Conservation (phyloP, 1,140 invertebrate species). For the Drosophila triauraria region DNA sequence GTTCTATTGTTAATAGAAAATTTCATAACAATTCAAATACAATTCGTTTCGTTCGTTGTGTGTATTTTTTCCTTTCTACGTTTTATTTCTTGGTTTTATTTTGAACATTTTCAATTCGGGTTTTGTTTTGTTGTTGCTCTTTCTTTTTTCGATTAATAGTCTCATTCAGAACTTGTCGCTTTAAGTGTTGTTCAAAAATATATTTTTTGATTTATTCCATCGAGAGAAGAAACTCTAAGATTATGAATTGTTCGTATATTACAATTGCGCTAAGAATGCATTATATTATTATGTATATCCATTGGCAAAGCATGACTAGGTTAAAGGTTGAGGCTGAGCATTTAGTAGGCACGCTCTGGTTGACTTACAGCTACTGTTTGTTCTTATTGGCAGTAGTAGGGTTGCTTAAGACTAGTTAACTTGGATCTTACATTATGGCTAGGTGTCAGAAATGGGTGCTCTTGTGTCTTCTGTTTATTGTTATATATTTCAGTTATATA, state of each 20-base stretch:
- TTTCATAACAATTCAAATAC: constrained; percentile 50
- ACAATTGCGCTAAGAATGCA: constrained; percentile 62
- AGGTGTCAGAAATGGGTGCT: constrained; percentile 77
- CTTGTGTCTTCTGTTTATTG: constrained; percentile 74
- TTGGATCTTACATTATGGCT: constrained; percentile 21
- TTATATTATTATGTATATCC: constrained; percentile 32
- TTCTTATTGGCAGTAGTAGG: constrained; percentile 84
- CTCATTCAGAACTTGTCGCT: constrained; percentile 85
- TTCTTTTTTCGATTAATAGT: constrained; percentile 75
- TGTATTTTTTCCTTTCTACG: constrained; percentile 11
- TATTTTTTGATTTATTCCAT: constrained; percentile 78
- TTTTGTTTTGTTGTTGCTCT: constrained; percentile 9
- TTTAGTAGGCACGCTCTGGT: constrained; percentile 57
- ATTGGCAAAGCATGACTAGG: constrained; percentile 60
- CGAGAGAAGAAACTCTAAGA: constrained; percentile 55
- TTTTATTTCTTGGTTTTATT: not conserved
- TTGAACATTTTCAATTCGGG: constrained; percentile 41
- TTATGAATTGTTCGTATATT: constrained; percentile 60
- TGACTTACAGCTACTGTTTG: constrained; percentile 83
- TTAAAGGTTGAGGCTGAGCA: constrained; percentile 37
- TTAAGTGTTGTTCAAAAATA: constrained; percentile 81
- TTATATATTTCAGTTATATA: constrained; percentile 38
- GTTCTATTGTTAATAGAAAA: constrained; percentile 60
- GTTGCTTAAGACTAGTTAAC: constrained; percentile 42
- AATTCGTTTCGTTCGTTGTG: constrained; percentile 34